These are phyloP conservation scores for Sarcophaga variegata DNA, from an alignment of 2,888 invertebrate genomes.

Conservation along the genomic window DNA sequence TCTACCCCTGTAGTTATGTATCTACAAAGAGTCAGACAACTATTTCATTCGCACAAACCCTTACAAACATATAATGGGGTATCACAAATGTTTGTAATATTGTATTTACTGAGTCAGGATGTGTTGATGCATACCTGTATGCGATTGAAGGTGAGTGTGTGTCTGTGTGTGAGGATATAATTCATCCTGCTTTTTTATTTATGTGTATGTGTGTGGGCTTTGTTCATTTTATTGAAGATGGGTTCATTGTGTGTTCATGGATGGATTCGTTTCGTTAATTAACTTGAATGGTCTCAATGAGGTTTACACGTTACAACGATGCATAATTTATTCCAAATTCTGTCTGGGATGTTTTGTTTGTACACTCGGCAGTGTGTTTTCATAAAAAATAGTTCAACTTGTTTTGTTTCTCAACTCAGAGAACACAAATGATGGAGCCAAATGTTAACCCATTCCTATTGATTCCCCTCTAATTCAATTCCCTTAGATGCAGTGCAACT, in stretches of 20 bases:
- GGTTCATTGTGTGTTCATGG: slow-evolving; percentile 59
- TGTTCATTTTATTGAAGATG: slow-evolving; percentile 19
- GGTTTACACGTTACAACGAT: slow-evolving; percentile 79
- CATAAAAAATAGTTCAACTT: neutral
- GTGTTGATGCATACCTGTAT: neutral
- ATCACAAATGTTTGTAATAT: neutral
- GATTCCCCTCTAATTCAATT: neutral
- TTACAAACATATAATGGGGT: neutral
- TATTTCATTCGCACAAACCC: neutral
- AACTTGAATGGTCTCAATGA: slow-evolving; percentile 77
- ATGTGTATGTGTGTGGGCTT: neutral
- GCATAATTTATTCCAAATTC: slow-evolving; percentile 79
- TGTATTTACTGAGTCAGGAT: neutral
- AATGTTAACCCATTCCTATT: neutral
- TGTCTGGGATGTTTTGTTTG: slow-evolving; percentile 74
- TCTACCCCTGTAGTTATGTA: slow-evolving; percentile 1
- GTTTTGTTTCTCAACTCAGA: neutral
- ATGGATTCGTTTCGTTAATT: slow-evolving; percentile 78
- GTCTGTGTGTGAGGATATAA: neutral
- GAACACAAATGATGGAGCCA: neutral
- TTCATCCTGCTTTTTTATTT: neutral
- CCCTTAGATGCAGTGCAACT: too few species aligned
- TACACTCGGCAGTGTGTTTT: neutral
- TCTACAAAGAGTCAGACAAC: neutral
- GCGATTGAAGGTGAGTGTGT: neutral